Evolutionary conservation across 2,113 vertebrate species (phyloP).

Genomic region (Nothocercus nigrocapillus): DNA sequence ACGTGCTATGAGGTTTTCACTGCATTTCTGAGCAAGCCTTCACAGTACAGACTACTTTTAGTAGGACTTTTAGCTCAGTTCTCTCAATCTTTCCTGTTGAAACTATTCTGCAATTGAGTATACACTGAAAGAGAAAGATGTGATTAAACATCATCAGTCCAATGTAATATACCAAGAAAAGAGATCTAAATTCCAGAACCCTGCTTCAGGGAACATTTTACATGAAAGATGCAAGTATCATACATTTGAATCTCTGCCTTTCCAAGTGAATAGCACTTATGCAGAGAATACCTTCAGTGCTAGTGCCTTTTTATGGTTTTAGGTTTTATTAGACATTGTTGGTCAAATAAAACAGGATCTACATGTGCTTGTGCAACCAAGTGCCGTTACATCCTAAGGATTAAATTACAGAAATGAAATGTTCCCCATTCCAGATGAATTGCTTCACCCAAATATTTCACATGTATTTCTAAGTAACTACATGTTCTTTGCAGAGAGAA

Average conservation of each 20-base stretch:
- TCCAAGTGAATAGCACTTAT: not conserved
- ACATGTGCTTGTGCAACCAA: not conserved
- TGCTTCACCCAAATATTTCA: not conserved
- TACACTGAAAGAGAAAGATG: not conserved
- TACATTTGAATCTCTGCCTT: not conserved
- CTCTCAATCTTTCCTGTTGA: not conserved
- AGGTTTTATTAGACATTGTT: not conserved
- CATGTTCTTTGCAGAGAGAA: not conserved
- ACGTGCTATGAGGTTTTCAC: conserved; percentile 3
- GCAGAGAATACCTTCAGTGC: not conserved
- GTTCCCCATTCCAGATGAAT: not conserved
- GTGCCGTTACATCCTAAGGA: not conserved
- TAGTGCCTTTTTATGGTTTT: not conserved
- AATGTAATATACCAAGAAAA: not conserved
- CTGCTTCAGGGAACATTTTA: not conserved
- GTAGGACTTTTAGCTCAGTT: not conserved
- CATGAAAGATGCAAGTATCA: not conserved
- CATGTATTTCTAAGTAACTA: not conserved
- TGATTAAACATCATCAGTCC: not conserved
- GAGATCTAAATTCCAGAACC: not conserved
- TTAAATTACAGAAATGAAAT: not conserved
- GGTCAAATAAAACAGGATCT: not conserved
- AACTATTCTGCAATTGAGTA: not conserved
- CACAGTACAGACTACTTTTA: not conserved
- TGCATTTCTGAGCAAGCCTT: not conserved